These are phyloP conservation scores for Mantis religiosa DNA, from an alignment of 2,888 invertebrate genomes.

Conservation along the genomic window DNA sequence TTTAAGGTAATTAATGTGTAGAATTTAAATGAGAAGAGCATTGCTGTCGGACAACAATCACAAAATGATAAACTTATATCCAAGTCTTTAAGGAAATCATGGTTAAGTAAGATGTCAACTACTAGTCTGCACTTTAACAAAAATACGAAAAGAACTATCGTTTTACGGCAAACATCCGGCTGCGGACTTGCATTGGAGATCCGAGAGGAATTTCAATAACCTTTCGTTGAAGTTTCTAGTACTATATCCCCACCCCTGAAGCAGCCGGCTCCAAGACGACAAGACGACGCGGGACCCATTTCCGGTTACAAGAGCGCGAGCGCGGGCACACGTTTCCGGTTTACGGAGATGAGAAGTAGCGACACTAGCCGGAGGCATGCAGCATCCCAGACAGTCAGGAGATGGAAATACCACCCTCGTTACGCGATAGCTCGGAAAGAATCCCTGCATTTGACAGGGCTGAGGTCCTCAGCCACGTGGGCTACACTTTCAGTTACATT, in stretches of 20 bases:
- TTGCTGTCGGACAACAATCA: no score
- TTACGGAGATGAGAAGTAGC: constrained; percentile 5
- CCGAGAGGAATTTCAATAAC: constrained; percentile 13
- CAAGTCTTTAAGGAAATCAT: not conserved
- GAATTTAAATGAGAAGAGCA: no score
- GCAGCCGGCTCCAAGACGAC: not conserved
- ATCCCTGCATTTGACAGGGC: not conserved
- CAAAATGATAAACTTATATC: no score
- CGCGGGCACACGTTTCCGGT: not conserved
- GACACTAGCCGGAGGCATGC: not conserved
- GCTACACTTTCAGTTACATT: not conserved
- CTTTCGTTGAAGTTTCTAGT: not conserved
- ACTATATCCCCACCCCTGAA: not conserved
- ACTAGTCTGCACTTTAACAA: not conserved
- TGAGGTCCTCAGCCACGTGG: not conserved
- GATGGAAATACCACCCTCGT: not conserved
- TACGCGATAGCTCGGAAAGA: not conserved
- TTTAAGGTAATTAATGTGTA: no score
- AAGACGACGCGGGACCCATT: not conserved
- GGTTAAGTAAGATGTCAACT: no score
- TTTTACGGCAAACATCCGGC: not conserved
- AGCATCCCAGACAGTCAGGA: not conserved
- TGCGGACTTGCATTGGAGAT: not conserved
- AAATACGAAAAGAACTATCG: not conserved
- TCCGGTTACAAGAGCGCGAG: not conserved